Conservation (phyloP, 2,888 invertebrate species). For the Habroteleia sp. region DNA sequence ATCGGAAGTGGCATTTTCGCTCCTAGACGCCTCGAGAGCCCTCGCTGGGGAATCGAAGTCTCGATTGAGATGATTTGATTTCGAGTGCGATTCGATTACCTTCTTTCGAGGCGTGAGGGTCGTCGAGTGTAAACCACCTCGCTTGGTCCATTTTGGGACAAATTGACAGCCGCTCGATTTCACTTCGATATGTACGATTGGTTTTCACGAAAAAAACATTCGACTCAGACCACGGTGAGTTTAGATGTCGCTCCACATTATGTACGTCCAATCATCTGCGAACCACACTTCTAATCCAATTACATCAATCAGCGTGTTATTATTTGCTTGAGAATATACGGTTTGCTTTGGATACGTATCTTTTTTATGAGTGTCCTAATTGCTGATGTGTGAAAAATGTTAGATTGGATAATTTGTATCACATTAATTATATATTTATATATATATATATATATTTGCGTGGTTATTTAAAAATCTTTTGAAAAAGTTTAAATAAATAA, state of each 20-base stretch:
- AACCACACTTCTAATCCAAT: constrained; percentile 51
- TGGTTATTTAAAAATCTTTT: too few relatives aligned
- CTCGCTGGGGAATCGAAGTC: constrained; percentile 67
- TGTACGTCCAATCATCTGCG: constrained; percentile 26
- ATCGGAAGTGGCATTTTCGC: constrained; percentile 73
- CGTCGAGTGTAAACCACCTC: constrained; percentile 40
- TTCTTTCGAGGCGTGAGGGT: constrained; percentile 56
- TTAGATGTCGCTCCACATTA: constrained; percentile 24
- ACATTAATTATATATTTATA: too few relatives aligned
- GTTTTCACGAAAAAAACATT: constrained; percentile 51
- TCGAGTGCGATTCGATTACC: constrained; percentile 69
- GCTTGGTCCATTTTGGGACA: constrained; percentile 57
- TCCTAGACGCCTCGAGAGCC: constrained; percentile 50
- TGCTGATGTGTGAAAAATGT: constrained; percentile 2
- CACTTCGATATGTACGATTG: constrained; percentile 46
- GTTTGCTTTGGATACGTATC: constrained; percentile 6
- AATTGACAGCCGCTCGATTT: constrained; percentile 60
- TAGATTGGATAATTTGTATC: too few relatives aligned
- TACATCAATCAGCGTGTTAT: constrained; percentile 36
- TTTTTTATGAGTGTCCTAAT: constrained; percentile 5
- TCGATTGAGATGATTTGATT: constrained; percentile 68
- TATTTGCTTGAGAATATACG: constrained; percentile 17
- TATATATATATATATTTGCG: too few relatives aligned
- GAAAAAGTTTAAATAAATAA: too few relatives aligned
- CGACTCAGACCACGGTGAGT: background rate